Evolutionary conservation across 2,888 invertebrate genomes (phyloP), one percentile per base, ranked within the genome.

Genomic region (Idaea biselata): DNA sequence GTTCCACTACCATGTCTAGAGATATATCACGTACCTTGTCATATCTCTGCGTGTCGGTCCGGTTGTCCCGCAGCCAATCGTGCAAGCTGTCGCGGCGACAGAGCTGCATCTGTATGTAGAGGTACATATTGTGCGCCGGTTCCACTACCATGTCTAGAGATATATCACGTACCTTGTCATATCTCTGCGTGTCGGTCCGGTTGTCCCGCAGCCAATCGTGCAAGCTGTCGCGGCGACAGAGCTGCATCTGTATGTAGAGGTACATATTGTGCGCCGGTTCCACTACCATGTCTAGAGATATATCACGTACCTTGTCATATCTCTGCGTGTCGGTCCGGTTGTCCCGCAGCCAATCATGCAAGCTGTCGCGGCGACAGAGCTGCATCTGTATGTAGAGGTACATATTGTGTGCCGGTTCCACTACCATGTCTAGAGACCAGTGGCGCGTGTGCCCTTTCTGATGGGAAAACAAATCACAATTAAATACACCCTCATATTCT

Each of bases 91-190:
- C 96, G 76, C 96, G 95, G 61, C 95, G 95, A 78, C 99, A 99
- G 67, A 99, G 89, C 87, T 99, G 98, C 99, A 99, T 99, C 91
- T 99, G 99, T 83, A 99, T 99, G 83, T 98, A 99, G 16, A 99
- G 93, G 72, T 79, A 83, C 77, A 80, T 77, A 14, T 64, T 65
- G 63, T 63, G 18, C 31, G n/a, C 72, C 59, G 66, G 60, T 57
- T 65, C 65, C 33, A 78, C 80, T 18, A 72, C 73, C n/a, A 1
- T 84, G n/a, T n/a, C n/a, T n/a, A n/a, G n/a, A n/a, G 32, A 6
- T 32, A 32, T 7, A 4, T 32, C 32, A 32, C 63, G 11, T 63
- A 91, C 87, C 73, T 89, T 84, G 0, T 91, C 80, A n/a, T n/a
- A 78, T 44, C 95, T 85, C 0, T 80, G 78, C 0, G 91, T 86